Evolutionary conservation across 2,888 invertebrate genomes (phyloP).

Genomic region (Drosophila neotestacea): DNA sequence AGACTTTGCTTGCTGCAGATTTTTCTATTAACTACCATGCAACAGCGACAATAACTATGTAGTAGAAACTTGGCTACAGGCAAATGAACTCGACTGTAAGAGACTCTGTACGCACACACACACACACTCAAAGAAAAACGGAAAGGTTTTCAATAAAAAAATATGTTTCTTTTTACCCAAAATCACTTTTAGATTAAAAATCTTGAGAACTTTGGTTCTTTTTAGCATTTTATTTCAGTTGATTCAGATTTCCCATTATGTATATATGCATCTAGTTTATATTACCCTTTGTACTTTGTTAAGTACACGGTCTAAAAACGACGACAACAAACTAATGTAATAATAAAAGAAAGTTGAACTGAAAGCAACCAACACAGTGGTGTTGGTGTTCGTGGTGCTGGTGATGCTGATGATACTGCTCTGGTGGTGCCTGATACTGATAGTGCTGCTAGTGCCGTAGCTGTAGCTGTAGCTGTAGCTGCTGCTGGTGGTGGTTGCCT

Average conservation of each 20-base stretch:
- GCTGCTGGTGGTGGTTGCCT: conserved; percentile 37
- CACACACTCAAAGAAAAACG: too few species aligned
- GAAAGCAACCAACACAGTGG: conserved; percentile 42
- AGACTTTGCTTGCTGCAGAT: conserved; percentile 71
- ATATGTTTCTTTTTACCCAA: too few species aligned
- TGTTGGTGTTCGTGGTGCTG: not conserved
- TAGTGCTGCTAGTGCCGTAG: not conserved
- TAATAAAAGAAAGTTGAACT: conserved; percentile 67
- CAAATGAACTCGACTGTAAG: too few species aligned
- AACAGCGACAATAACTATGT: conserved; percentile 36
- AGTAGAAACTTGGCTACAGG: conserved; percentile 31
- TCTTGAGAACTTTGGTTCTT: too few species aligned
- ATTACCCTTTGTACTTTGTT: too few species aligned
- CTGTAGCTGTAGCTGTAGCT: conserved; percentile 2
- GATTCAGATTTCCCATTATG: too few species aligned
- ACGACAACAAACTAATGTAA: conserved; percentile 64
- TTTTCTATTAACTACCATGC: conserved; percentile 73
- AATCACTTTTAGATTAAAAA: too few species aligned
- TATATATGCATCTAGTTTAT: too few species aligned
- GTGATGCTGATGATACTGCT: not conserved
- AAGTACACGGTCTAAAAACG: conserved; percentile 5
- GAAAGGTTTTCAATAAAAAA: too few species aligned
- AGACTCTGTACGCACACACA: too few species aligned
- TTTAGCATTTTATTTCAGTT: too few species aligned
- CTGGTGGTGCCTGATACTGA: not conserved